Conservation (phyloP, 2,888 invertebrate genomes). For the Diabrotica balteata region DNA sequence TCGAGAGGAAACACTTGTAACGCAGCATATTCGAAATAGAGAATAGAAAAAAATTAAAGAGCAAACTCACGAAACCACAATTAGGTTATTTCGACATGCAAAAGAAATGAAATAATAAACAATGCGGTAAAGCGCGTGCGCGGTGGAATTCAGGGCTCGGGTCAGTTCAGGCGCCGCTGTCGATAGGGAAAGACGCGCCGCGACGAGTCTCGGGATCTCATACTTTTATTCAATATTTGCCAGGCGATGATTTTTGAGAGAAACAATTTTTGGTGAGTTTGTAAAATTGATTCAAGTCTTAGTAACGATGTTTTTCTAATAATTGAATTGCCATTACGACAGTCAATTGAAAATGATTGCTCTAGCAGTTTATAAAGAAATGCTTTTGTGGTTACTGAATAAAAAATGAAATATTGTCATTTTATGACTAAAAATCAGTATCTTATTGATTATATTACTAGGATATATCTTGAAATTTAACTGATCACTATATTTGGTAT, state of each 20-base stretch:
- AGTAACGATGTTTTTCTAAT: background rate
- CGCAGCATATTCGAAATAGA: slow-evolving; percentile 1
- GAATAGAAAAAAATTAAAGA: slow-evolving; percentile 1
- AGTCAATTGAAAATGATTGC: too few relatives aligned
- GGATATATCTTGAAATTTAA: too few relatives aligned
- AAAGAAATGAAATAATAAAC: slow-evolving; percentile 53
- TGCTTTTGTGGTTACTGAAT: too few relatives aligned
- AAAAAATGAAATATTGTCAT: too few relatives aligned
- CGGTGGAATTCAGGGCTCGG: slow-evolving; percentile 52
- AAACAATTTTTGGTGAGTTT: slow-evolving; percentile 25
- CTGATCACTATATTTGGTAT: too few relatives aligned
- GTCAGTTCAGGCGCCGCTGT: slow-evolving; percentile 53
- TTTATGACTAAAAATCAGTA: too few relatives aligned
- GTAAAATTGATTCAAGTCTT: background rate
- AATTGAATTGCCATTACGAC: too few relatives aligned
- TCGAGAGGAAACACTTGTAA: slow-evolving; percentile 10
- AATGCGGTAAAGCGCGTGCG: slow-evolving; percentile 55
- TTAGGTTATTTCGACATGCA: slow-evolving; percentile 29
- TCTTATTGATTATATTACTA: too few relatives aligned
- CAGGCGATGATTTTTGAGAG: slow-evolving; percentile 11
- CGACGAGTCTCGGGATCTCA: slow-evolving; percentile 38
- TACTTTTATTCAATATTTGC: slow-evolving; percentile 26
- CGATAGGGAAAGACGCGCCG: slow-evolving; percentile 51
- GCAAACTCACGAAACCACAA: slow-evolving; percentile 27
- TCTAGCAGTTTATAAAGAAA: too few relatives aligned